phyloP scores from a whole-genome alignment of 2,113 vertebrate genomes.

The Callopanchax toddi region DNA sequence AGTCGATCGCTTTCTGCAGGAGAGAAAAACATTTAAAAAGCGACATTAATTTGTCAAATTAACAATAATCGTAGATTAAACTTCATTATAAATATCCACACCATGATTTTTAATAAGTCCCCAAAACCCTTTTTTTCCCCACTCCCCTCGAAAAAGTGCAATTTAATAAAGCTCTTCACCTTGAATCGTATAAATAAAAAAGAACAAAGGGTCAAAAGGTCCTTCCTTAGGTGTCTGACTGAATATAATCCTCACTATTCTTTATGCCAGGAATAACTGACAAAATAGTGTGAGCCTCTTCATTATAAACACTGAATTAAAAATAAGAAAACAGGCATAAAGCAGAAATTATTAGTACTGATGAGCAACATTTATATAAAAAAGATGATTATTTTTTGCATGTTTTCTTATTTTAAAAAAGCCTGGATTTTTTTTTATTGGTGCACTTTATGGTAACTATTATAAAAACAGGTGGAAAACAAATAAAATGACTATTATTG shows the following conservation, averaged over 20 bases:
- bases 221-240: conserved; percentile 43
- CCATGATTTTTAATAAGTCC: conserved; percentile 1
- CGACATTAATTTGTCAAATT: not conserved
- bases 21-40: not conserved
- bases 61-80: not conserved
- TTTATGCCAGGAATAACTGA: conserved; percentile 31
- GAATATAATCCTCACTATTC: conserved; percentile 25
- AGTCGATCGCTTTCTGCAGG: not conserved
- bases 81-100: not conserved
- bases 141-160: not conserved
- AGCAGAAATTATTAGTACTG: too few relatives aligned
- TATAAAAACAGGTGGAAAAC: too few relatives aligned
- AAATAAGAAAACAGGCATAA: too few relatives aligned
- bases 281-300: conserved; percentile 27
- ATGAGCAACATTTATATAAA: too few relatives aligned
- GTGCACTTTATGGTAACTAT: too few relatives aligned
- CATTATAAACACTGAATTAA: too few relatives aligned
- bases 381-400: too few relatives aligned
- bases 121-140: not conserved
- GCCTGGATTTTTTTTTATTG: too few relatives aligned
- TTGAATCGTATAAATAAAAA: conserved; percentile 37
- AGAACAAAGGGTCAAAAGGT: conserved; percentile 62
- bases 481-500: too few relatives aligned
- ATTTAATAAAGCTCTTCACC: conserved; percentile 19
- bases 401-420: too few relatives aligned